Base-by-base conservation (phyloP, 2,888 invertebrate species). In the Tetragonisca angustula region DNA sequence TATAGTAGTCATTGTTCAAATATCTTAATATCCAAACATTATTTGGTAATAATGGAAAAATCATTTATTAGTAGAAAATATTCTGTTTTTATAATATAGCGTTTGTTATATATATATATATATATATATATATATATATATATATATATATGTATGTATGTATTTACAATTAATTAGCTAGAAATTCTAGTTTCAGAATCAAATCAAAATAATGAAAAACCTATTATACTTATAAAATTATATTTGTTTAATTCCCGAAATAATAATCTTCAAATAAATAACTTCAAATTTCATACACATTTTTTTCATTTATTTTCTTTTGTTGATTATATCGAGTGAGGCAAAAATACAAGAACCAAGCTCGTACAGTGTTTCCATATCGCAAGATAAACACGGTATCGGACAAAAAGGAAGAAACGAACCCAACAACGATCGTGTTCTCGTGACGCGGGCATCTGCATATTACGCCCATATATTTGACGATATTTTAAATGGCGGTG, bases 401-500 rank as follows among this genome's bases (percentile, higher is more conserved):
- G 32, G 21, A 36, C 36, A 61, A 75, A 76, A 27, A 62, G 36
- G 61, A n/a, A 27, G 52, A 75, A 64, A 61, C 52, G 17, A 72
- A 24, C 32, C 52, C 64, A 71, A 32, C 67, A 67, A 72, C 32
- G 76, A 84, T 73, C 79, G 75, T 78, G 77, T 71, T 56, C n/a
- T 71, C 75, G 36, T 54, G 79, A 79, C 71, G 24, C 75, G 21
- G 5, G 36, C 15, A 87, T 87, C 74, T 87, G 69, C 87, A 87
- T 87, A 87, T 87, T 87, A 87, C 59, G 43, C 72, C 69, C 81
- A 81, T 87, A 87, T 84, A 84, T 87, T 76, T 72, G 76, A 50
- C 76, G 74, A 76, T 67, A 76, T 78, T 81, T 87, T 87, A 84
- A 87, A 87, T 74, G 64, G 69, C 72, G 62, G 74, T 64, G 24